Percentiles rank a stretch among this genome's conserved stretches.
These are phyloP conservation scores for Formica aserva DNA, from an alignment of 2,888 invertebrate species.

Conservation along the genomic window DNA sequence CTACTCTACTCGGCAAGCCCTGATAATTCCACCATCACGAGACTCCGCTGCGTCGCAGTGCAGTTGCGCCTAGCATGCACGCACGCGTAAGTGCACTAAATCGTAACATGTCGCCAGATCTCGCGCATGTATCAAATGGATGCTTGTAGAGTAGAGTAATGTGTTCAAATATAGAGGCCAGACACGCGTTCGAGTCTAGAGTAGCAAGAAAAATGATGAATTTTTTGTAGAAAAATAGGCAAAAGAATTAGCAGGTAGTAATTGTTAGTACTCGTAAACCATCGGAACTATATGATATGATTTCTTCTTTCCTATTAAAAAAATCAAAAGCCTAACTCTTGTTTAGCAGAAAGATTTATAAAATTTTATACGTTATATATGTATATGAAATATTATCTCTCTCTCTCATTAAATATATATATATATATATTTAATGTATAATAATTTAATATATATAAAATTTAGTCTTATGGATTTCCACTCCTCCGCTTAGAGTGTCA, in stretches of 20 bases:
- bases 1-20: slow-evolving; percentile 8
- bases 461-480: too few relatives aligned
- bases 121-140: slow-evolving; percentile 3
- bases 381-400: too few relatives aligned
- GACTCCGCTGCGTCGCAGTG: slow-evolving; percentile 25
- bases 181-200: background rate
- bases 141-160: background rate
- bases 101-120: slow-evolving; percentile 34
- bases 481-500: background rate
- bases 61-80: slow-evolving; percentile 34
- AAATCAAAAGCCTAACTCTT: background rate
- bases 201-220: background rate
- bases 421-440: too few relatives aligned
- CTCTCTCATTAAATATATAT: too few relatives aligned
- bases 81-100: slow-evolving; percentile 43
- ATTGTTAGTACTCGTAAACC: background rate
- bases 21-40: slow-evolving; percentile 20
- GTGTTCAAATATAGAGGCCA: slow-evolving; percentile 3
- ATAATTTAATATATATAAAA: too few relatives aligned
- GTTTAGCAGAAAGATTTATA: background rate
- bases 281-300: background rate
- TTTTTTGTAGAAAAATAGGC: background rate
- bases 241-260: background rate
- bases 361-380: background rate
- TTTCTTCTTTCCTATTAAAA: background rate